A percentile compares a stretch with the other conserved stretches of the same genome.
Conservation (phyloP, 2,888 invertebrate genomes). For the Siphonodentalium dalli region DNA sequence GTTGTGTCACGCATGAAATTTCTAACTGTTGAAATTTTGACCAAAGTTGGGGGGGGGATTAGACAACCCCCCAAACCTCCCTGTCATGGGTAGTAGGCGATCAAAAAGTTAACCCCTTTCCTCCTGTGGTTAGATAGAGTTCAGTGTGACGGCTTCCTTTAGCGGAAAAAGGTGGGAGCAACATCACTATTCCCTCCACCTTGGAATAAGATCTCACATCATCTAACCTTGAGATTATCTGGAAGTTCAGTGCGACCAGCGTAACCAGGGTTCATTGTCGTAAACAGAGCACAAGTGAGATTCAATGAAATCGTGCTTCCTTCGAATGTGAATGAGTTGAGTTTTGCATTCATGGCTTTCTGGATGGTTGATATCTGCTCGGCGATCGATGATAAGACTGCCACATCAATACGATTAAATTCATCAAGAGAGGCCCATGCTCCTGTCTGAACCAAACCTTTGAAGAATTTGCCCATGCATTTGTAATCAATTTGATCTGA, state of each 20-base stretch:
- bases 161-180: too few relatives aligned
- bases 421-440: conserved; percentile 67
- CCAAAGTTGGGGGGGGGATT: too few relatives aligned
- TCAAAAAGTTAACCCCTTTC: too few relatives aligned
- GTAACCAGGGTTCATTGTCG: conserved; percentile 66
- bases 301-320: conserved; percentile 63
- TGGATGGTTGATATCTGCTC: conserved; percentile 65
- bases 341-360: conserved; percentile 62
- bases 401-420: conserved; percentile 65
- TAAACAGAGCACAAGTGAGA: conserved; percentile 64
- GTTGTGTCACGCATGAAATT: too few relatives aligned
- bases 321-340: conserved; percentile 60
- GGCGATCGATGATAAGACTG: conserved; percentile 65
- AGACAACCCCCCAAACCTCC: too few relatives aligned
- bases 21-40: too few relatives aligned
- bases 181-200: too few relatives aligned
- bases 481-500: conserved; percentile 65
- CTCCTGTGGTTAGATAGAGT: too few relatives aligned
- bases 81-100: too few relatives aligned
- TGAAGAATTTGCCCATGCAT: conserved; percentile 66
- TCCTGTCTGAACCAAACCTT: conserved; percentile 64
- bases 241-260: conserved; percentile 64
- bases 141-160: too few relatives aligned
- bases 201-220: too few relatives aligned
- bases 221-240: conserved; percentile 63